Evolutionary conservation across 2,888 invertebrate genomes (phyloP).

Genomic region (Pheosia gnoma): DNA sequence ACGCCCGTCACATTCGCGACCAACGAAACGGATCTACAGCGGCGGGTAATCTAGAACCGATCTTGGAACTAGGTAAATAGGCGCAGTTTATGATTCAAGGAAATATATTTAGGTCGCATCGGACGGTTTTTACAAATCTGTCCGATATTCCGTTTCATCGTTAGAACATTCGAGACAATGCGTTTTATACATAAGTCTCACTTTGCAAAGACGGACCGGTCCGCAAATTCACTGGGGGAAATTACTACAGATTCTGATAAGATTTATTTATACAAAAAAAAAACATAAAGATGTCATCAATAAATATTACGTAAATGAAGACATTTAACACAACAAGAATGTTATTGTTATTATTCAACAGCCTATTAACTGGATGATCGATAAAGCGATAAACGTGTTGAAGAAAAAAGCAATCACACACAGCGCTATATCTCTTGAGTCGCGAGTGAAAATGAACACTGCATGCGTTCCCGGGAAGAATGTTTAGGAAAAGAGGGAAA

Average conservation of each 20-base stretch:
- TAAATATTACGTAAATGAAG: conserved; percentile 9
- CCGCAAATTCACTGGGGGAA: background rate
- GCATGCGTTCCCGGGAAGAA: conserved; percentile 46
- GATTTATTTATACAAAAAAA: background rate
- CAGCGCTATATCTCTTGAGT: conserved; percentile 33
- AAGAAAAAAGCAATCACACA: conserved; percentile 26
- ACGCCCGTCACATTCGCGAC: conserved; percentile 32
- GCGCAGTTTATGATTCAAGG: conserved; percentile 9
- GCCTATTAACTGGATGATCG: conserved; percentile 25
- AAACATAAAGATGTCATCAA: background rate
- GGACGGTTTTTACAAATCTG: conserved; percentile 11
- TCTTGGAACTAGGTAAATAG: conserved; percentile 27
- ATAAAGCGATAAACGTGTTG: conserved; percentile 22
- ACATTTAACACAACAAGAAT: conserved; percentile 6
- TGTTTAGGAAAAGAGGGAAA: conserved; percentile 71
- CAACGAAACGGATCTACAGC: conserved; percentile 40
- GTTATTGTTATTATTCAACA: conserved; percentile 31
- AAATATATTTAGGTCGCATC: conserved; percentile 18
- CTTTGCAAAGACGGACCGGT: background rate
- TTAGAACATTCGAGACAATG: background rate
- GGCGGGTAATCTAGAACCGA: conserved; percentile 36
- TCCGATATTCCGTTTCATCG: conserved; percentile 11
- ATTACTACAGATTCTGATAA: background rate
- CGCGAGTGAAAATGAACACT: conserved; percentile 45
- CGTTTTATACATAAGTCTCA: conserved; percentile 7